Evolutionary conservation across 2,888 invertebrate genomes (phyloP), one percentile per base, ranked within the genome.

Genomic region (Heliconius ethilla): DNA sequence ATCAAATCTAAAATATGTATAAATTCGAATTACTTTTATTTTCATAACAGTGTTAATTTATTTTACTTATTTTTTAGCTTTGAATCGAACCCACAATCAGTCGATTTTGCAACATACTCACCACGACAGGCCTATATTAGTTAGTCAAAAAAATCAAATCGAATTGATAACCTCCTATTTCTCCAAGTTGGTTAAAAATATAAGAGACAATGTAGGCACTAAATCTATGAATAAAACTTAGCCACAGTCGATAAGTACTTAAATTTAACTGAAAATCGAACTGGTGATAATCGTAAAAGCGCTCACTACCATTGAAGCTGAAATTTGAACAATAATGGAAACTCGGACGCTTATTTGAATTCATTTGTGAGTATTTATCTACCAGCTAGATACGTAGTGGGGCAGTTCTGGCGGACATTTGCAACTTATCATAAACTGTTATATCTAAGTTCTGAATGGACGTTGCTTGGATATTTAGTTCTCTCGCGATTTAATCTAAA

Each of bases 381-480:
- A 27, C 25, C n/a, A 63, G 10, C 45, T 74, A 65, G n/a, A 65
- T 45, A 74, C 65, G 27, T 65, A 74, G 62, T 45, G 37, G 5
- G 73, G 10, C 63, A 18, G 62, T 74, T 63, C 63, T 40, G 45
- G 63, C 18, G 45, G 74, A 63, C 74, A 65, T 74, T 74, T 65
- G 63, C 27, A 45, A 74, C 40, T 75, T 37, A 37, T 55, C 66
- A 75, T 66, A 75, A 75, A 18, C 75, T 22, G n/a, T 65, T 63
- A 40, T 65, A 65, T 75, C 75, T 27, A 15, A 74, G 62, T 45
- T 45, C 18, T 27, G 62, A 74, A 74, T 62, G 11, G 40, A 69
- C 69, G 40, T 45, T 15, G 40, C 37, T 67, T 15, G 67, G 37
- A 22, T 37, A 37, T 55, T 51, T 55, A 37, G n/a, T 25, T 55